Base-by-base conservation (phyloP, 1,140 invertebrate species). In the Plectrocnemia conspersa region DNA sequence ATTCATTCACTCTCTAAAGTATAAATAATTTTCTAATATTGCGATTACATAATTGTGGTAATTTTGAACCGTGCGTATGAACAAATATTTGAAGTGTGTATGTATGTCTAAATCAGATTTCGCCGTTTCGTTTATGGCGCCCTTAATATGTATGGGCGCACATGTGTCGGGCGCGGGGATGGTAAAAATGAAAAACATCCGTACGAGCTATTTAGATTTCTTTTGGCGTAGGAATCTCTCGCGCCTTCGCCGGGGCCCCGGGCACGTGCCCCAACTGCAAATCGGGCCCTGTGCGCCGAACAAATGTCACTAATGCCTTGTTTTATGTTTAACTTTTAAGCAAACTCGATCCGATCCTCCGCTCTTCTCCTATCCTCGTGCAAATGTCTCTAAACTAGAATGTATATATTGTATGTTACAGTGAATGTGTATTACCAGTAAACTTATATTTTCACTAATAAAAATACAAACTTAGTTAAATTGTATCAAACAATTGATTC, bases 221-320 rank as follows among this genome's bases (percentile, higher is more conserved):
- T 35, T 49, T 49, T 35, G 25, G 47, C 47, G 47, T 49, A 49
- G 32, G 47, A 27, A 49, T 49, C 27, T 18, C 35, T 49, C 18
- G 47, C 47, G 47, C 47, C 25, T 35, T 32, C 23, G 11, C 15
- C 22, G 15, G 29, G 32, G 47, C 24, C 35, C 7, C 7, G n/a
- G 10, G 29, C 13, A 35, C 47, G 47, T 49, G 47, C 47, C 32
- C 18, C 7, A 32, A 13, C 15, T 49, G 15, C 32, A 10, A 18
- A 49, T 33, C 7, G 11, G 18, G 35, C 35, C 5, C 5, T 16
- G 35, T 16, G 10, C 35, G 24, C 2, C 24, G 13, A 49, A 49
- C 47, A 22, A 49, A 49, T 32, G 32, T 32, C 47, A 49, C 25
- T 49, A 49, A 49, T 49, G 47, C 32, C 32, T 49, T 49, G 47